Evolutionary conservation across 2,113 vertebrate species (phyloP).

Genomic region (Crotalus viridis): DNA sequence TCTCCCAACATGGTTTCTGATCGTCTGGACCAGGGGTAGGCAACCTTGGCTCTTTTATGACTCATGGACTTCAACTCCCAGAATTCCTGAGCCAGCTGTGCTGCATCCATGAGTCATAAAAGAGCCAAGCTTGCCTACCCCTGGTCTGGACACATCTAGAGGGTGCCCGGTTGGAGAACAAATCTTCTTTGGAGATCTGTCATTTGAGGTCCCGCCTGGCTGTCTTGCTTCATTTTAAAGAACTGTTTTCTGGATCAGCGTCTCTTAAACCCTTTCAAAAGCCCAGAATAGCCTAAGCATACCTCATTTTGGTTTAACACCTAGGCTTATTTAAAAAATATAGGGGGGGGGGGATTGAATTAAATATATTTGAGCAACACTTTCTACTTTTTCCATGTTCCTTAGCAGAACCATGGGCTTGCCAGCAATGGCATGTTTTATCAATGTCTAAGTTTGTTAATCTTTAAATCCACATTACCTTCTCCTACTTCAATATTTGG

Average conservation of each 20-base stretch:
- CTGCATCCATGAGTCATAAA: too few relatives aligned
- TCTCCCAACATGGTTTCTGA: neutral
- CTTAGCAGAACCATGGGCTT: neutral
- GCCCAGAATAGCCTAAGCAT: neutral
- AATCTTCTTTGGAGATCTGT: neutral
- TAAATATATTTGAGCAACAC: neutral
- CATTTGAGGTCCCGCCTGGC: neutral
- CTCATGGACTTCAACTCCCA: too few relatives aligned
- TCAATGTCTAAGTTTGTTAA: neutral
- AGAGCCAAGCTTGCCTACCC: too few relatives aligned
- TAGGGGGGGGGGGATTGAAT: neutral
- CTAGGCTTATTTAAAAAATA: neutral
- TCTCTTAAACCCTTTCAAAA: neutral
- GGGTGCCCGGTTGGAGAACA: neutral
- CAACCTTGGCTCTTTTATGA: too few relatives aligned
- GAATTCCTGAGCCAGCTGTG: too few relatives aligned
- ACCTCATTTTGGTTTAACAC: neutral
- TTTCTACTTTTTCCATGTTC: neutral
- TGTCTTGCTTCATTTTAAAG: neutral
- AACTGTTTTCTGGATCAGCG: neutral
- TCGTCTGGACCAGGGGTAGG: too few relatives aligned
- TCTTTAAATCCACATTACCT: neutral
- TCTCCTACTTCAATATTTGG: neutral
- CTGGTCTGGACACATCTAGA: neutral
- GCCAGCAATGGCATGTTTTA: neutral